A percentile compares a stretch with the other conserved stretches of the same genome.
Conservation (phyloP, 2,113 vertebrate species). For the Caranx ignobilis region DNA sequence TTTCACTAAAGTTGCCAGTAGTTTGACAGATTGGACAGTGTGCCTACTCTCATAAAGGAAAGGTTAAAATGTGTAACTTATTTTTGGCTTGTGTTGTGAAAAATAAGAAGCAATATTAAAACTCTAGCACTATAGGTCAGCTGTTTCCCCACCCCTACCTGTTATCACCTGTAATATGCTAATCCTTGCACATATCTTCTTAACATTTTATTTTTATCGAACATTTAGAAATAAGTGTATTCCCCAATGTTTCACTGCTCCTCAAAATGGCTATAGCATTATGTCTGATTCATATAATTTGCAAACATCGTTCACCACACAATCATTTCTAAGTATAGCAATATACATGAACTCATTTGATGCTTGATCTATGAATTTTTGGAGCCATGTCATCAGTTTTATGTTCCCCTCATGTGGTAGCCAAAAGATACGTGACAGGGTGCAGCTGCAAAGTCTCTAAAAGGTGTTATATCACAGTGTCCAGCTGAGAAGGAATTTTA, state of each 20-base stretch:
- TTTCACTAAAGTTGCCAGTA: neutral
- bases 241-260: neutral
- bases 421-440: slow-evolving; percentile 27
- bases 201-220: neutral
- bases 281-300: slow-evolving; percentile 6
- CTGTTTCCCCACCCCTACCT: neutral
- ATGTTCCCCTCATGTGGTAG: neutral
- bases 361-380: neutral
- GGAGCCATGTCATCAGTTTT: neutral
- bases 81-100: neutral
- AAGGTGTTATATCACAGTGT: slow-evolving; percentile 7
- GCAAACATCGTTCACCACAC: neutral
- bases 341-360: neutral
- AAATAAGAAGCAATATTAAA: neutral
- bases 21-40: neutral
- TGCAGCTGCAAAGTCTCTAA: slow-evolving; percentile 28
- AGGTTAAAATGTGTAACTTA: neutral
- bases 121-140: too few relatives aligned
- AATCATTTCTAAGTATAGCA: neutral
- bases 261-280: neutral
- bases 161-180: neutral
- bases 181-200: neutral
- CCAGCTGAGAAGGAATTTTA: slow-evolving; percentile 74
- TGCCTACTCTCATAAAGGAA: neutral
- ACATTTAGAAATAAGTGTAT: neutral